Evolutionary conservation across 2,888 invertebrate species (phyloP).

Genomic region (Tribolium freemani): DNA sequence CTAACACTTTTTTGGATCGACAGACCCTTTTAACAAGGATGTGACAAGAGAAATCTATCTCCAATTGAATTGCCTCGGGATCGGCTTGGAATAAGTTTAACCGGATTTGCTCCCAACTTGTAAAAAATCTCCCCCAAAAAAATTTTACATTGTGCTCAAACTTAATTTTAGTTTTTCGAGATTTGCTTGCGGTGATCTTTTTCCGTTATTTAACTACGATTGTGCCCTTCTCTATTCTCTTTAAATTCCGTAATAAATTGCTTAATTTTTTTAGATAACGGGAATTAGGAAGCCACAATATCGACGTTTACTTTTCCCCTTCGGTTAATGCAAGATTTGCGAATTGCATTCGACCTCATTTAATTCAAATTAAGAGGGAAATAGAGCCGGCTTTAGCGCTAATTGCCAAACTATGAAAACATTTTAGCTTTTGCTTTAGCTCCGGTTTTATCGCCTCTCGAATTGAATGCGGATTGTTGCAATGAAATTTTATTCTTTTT

Average conservation of each 20-base stretch:
- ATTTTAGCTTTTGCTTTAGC: not conserved
- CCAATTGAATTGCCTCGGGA: slow-evolving; percentile 14
- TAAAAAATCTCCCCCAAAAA: slow-evolving; percentile 4
- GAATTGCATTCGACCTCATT: slow-evolving; percentile 7
- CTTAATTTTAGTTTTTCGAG: slow-evolving; percentile 8
- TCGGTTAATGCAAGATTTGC: not conserved
- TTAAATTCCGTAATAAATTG: slow-evolving; percentile 15
- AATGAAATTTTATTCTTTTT: not conserved
- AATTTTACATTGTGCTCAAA: not conserved
- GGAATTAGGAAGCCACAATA: slow-evolving; percentile 1
- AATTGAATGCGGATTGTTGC: slow-evolving; percentile 5
- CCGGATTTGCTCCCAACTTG: slow-evolving; percentile 22
- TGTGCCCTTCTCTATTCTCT: not conserved
- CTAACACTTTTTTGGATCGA: slow-evolving; percentile 3
- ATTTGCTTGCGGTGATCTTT: not conserved
- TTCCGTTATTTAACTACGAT: slow-evolving; percentile 4
- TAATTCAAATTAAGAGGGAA: not conserved
- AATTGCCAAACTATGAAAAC: slow-evolving; percentile 4
- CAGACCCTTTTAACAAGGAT: slow-evolving; percentile 24
- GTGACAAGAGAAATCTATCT: slow-evolving; percentile 33
- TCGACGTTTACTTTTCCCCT: slow-evolving; percentile 9
- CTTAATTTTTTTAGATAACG: not conserved
- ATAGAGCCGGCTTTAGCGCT: not conserved
- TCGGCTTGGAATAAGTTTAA: slow-evolving; percentile 17
- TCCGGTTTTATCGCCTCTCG: not conserved